phyloP scores from a whole-genome alignment of 2,888 invertebrate species.

The Melolontha melolontha region DNA sequence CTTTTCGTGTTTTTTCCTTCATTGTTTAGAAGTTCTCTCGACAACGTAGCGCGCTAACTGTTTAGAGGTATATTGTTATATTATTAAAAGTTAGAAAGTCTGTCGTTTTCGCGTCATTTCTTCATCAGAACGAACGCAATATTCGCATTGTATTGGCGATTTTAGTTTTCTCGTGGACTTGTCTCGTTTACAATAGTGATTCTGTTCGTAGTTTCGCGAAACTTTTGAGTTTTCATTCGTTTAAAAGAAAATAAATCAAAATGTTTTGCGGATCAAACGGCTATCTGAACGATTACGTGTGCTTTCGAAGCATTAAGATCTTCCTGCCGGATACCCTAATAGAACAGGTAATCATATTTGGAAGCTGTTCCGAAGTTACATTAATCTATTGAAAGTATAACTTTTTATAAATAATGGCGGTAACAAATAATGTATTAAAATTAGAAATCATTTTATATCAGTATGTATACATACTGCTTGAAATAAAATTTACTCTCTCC shows the following conservation, averaged over 20 bases:
- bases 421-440: too few species aligned
- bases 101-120: constrained; percentile 34
- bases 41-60: too few species aligned
- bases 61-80: neutral
- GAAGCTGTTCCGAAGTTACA: too few species aligned
- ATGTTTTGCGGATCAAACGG: constrained; percentile 42
- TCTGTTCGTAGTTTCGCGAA: neutral
- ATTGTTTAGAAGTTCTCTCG: too few species aligned
- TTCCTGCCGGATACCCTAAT: constrained; percentile 38
- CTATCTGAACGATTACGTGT: constrained; percentile 47
- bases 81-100: constrained; percentile 37
- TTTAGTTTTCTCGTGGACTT: neutral
- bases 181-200: constrained; percentile 9
- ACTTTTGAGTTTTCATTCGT: too few species aligned
- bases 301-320: constrained; percentile 48
- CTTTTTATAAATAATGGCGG: too few species aligned
- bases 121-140: constrained; percentile 26
- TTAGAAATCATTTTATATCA: too few species aligned
- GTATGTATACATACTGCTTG: too few species aligned
- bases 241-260: constrained; percentile 10
- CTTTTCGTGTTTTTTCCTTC: constrained; percentile 5
- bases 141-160: neutral
- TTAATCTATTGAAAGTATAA: too few species aligned
- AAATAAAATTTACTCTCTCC: too few species aligned
- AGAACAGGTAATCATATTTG: constrained; percentile 18